Evolutionary conservation across 2,797 vertebrate genomes (phyloP).

Genomic region (Ataeniobius toweri): DNA sequence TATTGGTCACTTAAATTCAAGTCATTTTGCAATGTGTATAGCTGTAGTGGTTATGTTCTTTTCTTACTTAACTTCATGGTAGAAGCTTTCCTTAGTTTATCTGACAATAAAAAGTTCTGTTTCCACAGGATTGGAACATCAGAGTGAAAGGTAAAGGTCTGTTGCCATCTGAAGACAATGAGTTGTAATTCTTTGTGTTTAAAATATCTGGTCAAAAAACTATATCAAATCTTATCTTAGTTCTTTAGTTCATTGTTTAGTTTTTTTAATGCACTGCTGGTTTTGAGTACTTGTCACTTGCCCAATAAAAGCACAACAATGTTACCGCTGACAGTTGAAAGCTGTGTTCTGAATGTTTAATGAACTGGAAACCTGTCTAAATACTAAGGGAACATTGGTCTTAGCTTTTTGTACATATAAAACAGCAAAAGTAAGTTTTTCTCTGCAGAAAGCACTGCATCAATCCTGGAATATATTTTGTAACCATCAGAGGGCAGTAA

Average conservation of each 20-base stretch:
- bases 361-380: neutral
- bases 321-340: neutral
- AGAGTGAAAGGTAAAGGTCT: neutral
- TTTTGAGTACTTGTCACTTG: neutral
- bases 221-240: neutral
- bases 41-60: neutral
- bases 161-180: neutral
- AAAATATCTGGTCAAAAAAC: neutral
- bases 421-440: neutral
- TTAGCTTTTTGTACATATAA: neutral
- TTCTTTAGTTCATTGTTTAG: slow-evolving; percentile 1
- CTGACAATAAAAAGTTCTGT: neutral
- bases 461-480: neutral
- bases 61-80: neutral
- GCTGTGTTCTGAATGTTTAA: neutral
- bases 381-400: neutral
- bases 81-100: neutral
- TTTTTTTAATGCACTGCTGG: neutral
- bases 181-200: neutral
- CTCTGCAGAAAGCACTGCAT: too few species aligned
- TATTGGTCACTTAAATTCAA: neutral
- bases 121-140: neutral
- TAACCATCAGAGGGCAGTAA: slow-evolving; percentile 46
- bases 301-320: neutral
- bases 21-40: neutral